Conservation (phyloP, 1,140 invertebrate species). For the Saccostrea echinata region DNA sequence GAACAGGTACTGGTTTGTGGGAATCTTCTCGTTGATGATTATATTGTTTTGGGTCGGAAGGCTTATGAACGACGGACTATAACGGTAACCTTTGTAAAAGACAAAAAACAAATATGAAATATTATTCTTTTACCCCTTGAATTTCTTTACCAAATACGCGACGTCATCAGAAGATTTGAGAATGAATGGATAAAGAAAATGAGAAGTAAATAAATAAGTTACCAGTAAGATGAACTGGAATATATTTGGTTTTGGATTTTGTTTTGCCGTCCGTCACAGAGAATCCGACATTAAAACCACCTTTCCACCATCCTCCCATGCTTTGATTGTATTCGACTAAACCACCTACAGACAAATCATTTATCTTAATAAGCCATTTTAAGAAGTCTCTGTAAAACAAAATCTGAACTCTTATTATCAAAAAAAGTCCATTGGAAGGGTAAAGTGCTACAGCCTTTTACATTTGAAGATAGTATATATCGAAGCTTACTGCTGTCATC, state of each 20-base stretch:
- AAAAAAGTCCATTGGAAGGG: not conserved
- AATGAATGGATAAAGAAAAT: not conserved
- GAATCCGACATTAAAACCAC: constrained; percentile 40
- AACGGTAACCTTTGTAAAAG: constrained; percentile 10
- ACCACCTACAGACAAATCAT: not conserved
- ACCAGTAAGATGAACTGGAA: constrained; percentile 32
- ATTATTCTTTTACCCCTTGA: not conserved
- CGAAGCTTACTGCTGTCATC: constrained; percentile 9
- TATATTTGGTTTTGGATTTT: constrained; percentile 6
- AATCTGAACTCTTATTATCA: not conserved
- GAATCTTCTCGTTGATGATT: constrained; percentile 29
- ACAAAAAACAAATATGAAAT: not conserved
- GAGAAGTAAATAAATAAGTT: not conserved
- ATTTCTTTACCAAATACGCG: not conserved
- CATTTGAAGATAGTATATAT: not conserved
- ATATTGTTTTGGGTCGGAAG: not conserved
- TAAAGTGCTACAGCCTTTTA: not conserved
- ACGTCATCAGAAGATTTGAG: too few relatives aligned
- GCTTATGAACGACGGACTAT: constrained; percentile 19
- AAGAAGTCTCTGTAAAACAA: not conserved
- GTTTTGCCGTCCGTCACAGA: constrained; percentile 40
- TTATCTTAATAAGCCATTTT: not conserved
- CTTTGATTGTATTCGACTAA: not conserved
- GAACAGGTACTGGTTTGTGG: constrained; percentile 9
- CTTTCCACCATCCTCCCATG: constrained; percentile 5